Percentiles rank a stretch among this genome's conserved stretches.
Conservation (phyloP, 2,113 vertebrate genomes). For the Megaceryle maxima region DNA sequence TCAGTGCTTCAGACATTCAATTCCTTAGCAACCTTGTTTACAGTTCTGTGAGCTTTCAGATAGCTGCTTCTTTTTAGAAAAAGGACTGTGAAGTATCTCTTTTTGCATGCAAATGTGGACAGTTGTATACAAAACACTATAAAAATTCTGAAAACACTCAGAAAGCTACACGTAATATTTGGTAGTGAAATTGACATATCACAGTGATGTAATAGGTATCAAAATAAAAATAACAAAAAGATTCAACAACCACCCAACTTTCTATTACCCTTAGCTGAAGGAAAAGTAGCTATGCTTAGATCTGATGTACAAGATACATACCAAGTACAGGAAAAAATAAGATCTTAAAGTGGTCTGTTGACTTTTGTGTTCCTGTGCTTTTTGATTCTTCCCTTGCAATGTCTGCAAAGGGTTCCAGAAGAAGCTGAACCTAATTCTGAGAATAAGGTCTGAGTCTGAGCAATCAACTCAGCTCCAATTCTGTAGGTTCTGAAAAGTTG, state of each 20-base stretch:
- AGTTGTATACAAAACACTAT: neutral
- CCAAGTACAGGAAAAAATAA: neutral
- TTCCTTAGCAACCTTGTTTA: neutral
- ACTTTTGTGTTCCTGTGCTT: neutral
- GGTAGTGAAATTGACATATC: neutral
- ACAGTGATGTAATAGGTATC: neutral
- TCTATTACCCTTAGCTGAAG: neutral
- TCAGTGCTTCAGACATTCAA: neutral
- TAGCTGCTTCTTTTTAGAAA: neutral
- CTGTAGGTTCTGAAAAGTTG: neutral
- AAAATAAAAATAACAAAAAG: neutral
- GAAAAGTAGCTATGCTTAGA: neutral
- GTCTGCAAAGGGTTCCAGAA: neutral
- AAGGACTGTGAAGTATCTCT: neutral
- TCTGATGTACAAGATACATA: neutral
- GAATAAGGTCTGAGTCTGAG: neutral
- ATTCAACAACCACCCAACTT: neutral
- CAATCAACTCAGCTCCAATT: neutral
- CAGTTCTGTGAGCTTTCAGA: neutral
- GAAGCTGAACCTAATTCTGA: neutral
- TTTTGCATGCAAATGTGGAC: neutral
- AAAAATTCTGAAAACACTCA: neutral
- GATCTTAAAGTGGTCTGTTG: neutral
- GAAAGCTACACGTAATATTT: neutral
- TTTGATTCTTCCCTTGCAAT: neutral